Percentiles rank a stretch among this genome's conserved stretches.
These are phyloP conservation scores for Copsychus sechellarum DNA, from an alignment of 2,113 vertebrate genomes.

Conservation along the genomic window DNA sequence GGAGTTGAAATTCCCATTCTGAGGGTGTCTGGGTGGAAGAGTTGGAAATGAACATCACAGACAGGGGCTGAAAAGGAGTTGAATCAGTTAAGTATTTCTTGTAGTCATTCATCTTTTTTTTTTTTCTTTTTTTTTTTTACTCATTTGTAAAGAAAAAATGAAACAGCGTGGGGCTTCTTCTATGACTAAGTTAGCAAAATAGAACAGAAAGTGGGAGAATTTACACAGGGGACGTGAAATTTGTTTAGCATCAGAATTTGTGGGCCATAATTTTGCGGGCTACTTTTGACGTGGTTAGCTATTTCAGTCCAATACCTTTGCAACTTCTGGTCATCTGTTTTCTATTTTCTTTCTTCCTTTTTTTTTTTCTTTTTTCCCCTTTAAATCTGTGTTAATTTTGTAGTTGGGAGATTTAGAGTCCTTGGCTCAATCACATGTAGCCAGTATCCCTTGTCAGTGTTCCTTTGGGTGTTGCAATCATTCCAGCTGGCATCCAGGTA, in stretches of 20 bases:
- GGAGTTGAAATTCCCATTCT: background rate
- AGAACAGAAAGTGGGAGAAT: background rate
- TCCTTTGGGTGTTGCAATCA: background rate
- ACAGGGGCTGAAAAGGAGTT: background rate
- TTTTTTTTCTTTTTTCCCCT: background rate
- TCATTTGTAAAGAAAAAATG: background rate
- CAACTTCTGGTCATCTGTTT: background rate
- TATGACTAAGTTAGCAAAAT: constrained; percentile 23
- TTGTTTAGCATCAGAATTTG: background rate
- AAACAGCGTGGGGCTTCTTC: background rate
- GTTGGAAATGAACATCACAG: background rate
- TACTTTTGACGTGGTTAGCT: background rate
- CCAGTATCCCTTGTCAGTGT: background rate
- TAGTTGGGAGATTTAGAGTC: background rate
- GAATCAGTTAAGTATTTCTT: background rate
- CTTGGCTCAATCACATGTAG: background rate
- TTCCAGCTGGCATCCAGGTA: background rate
- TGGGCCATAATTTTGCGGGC: background rate
- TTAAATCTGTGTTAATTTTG: background rate
- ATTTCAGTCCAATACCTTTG: background rate
- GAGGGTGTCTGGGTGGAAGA: background rate
- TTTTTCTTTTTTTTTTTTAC: background rate
- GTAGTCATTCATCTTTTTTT: background rate
- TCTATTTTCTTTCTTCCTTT: background rate
- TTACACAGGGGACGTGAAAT: background rate